Percentiles rank a stretch among this genome's conserved stretches.
Evolutionary conservation across 2,797 vertebrate genomes (phyloP).

Genomic region (Acanthornis magna): DNA sequence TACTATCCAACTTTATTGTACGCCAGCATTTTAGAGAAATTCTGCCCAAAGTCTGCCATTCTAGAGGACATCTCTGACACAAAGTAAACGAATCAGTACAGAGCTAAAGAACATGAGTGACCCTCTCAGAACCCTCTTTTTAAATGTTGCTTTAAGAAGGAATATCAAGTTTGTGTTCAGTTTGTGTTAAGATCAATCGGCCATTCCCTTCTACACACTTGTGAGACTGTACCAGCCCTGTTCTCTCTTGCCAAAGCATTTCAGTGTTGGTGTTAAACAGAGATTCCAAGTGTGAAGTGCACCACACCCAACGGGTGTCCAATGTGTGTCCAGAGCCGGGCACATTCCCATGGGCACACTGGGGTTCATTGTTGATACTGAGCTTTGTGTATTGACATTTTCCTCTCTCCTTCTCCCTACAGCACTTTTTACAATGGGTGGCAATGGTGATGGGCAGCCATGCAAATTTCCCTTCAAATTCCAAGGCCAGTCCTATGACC

Average conservation of each 20-base stretch:
- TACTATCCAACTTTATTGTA: background rate
- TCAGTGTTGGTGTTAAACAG: background rate
- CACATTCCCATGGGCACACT: rapidly evolving
- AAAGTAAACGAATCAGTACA: background rate
- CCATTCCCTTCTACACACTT: background rate
- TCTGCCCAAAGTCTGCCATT: background rate
- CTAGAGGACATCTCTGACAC: background rate
- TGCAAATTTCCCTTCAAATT: conserved; percentile 98
- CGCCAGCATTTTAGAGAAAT: background rate
- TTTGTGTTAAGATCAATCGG: background rate
- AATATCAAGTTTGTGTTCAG: background rate
- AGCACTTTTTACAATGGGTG: conserved; percentile 95
- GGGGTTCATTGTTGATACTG: too few species aligned
- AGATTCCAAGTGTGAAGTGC: background rate
- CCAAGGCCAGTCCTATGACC: conserved; percentile 84
- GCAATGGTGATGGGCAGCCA: conserved; percentile 88
- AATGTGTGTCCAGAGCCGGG: background rate
- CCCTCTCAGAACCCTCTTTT: background rate
- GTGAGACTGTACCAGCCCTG: background rate
- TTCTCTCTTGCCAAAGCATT: background rate
- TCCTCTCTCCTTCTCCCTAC: background rate
- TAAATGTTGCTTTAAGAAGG: background rate
- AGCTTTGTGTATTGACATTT: background rate
- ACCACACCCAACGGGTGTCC: rapidly evolving
- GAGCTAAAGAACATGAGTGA: background rate